phyloP scores from a whole-genome alignment of 2,797 vertebrate species.

The Anisognathus igniventris region DNA sequence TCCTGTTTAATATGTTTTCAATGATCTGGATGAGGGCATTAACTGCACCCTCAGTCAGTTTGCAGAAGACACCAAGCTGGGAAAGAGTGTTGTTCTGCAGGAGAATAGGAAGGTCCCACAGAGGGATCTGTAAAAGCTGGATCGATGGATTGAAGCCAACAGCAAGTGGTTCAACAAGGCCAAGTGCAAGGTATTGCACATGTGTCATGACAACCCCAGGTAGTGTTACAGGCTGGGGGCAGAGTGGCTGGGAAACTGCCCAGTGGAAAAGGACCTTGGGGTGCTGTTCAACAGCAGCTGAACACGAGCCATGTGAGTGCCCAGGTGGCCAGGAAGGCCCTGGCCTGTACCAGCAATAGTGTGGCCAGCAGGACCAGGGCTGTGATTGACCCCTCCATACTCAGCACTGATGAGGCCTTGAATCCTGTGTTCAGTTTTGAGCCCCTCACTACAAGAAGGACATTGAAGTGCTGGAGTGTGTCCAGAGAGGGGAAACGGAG shows the following conservation, averaged over 20 bases:
- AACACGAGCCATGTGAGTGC: not conserved
- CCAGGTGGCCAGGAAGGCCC: not conserved
- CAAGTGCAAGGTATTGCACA: too few relatives aligned
- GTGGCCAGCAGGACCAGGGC: not conserved
- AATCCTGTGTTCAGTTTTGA: not conserved
- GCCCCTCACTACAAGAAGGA: not conserved
- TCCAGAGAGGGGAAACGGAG: not conserved
- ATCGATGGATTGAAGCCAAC: fast-evolving
- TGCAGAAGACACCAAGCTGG: not conserved
- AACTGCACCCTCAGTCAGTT: too few relatives aligned
- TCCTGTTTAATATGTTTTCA: not conserved
- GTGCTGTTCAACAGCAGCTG: not conserved
- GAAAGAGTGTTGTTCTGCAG: not conserved
- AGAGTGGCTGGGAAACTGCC: not conserved
- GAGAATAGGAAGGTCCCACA: not conserved
- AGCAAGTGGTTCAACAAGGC: not conserved
- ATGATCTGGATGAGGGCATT: not conserved
- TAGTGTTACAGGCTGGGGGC: not conserved
- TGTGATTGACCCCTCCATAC: fast-evolving
- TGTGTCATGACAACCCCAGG: not conserved
- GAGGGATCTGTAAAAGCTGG: not conserved
- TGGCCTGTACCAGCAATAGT: not conserved
- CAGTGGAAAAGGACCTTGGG: not conserved
- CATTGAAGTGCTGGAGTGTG: fast-evolving
- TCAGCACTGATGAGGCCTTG: fast-evolving